Evolutionary conservation across 2,888 invertebrate genomes (phyloP).

Genomic region (Acanthopleura granulata): DNA sequence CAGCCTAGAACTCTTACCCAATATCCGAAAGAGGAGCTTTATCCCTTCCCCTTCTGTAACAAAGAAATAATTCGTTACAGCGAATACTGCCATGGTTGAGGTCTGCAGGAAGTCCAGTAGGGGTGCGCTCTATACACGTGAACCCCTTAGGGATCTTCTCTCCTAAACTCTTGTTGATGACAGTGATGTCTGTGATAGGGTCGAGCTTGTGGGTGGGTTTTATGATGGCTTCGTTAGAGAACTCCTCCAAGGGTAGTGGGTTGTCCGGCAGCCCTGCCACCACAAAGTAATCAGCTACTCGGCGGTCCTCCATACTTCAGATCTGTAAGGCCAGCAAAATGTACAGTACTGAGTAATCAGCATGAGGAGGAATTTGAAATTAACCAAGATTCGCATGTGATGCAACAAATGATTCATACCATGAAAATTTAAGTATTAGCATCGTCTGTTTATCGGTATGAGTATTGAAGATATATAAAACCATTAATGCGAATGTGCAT

Average conservation of each 20-base stretch:
- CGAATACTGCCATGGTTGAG: conserved; percentile 97
- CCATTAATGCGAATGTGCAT: too few species aligned
- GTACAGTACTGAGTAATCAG: too few species aligned
- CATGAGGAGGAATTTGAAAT: too few species aligned
- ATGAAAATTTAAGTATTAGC: too few species aligned
- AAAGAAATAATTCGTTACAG: conserved; percentile 92
- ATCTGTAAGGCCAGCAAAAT: too few species aligned
- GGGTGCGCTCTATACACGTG: conserved; percentile 70
- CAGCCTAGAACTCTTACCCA: conserved; percentile 75
- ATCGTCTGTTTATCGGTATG: too few species aligned
- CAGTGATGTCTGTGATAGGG: conserved; percentile 95
- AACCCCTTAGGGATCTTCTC: conserved; percentile 75
- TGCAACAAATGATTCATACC: too few species aligned
- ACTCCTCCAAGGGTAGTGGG: conserved; percentile 81
- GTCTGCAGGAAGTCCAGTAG: conserved; percentile 85
- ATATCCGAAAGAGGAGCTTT: conserved; percentile 97
- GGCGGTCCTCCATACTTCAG: conserved; percentile 62
- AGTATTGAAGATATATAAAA: too few species aligned
- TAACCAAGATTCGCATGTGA: too few species aligned
- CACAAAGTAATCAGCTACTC: conserved; percentile 97
- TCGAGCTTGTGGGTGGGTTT: conserved; percentile 80
- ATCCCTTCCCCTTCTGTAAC: conserved; percentile 91
- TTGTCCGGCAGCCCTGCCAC: conserved; percentile 93
- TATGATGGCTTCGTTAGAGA: conserved; percentile 81
- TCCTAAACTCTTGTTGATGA: conserved; percentile 89